phyloP scores from a whole-genome alignment of 2,797 vertebrate genomes.

The Aplochiton taeniatus region DNA sequence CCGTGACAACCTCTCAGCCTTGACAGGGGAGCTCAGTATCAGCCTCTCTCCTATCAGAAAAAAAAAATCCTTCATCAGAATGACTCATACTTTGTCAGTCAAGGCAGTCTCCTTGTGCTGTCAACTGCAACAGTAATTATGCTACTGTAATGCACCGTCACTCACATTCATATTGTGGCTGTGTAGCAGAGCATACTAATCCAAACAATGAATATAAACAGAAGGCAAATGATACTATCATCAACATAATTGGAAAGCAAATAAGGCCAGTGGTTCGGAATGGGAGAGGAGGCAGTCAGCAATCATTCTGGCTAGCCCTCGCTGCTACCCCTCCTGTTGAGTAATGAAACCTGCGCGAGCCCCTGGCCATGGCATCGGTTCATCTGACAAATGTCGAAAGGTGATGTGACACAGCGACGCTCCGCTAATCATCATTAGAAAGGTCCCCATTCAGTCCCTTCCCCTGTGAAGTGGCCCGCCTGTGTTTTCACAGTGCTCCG shows the following conservation, averaged over 20 bases:
- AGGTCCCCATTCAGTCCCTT: slow-evolving; percentile 61
- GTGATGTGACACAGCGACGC: slow-evolving; percentile 57
- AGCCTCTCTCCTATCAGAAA: not conserved
- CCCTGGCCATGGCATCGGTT: slow-evolving; percentile 14
- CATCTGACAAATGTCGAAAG: slow-evolving; percentile 57
- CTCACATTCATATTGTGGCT: no score
- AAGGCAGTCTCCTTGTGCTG: no score
- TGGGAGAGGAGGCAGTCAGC: slow-evolving; percentile 14
- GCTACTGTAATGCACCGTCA: no score
- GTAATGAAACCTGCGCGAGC: slow-evolving; percentile 64
- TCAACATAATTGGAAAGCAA: no score
- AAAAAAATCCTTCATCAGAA: no score
- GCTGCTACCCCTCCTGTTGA: slow-evolving; percentile 44
- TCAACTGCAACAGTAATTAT: no score
- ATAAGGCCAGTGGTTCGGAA: not conserved
- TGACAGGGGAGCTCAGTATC: slow-evolving; percentile 21
- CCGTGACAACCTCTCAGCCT: slow-evolving; percentile 33
- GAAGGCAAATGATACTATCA: no score
- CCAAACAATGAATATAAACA: no score
- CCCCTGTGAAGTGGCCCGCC: slow-evolving; percentile 62
- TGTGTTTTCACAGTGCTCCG: slow-evolving; percentile 63
- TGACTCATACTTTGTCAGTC: no score
- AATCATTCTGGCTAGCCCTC: slow-evolving; percentile 9
- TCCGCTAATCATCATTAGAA: slow-evolving; percentile 54
- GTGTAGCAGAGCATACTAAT: no score